A percentile compares a stretch with the other conserved stretches of the same genome.
phyloP scores from a whole-genome alignment of 2,797 vertebrate genomes.

The Xiphorhynchus erythropygius region DNA sequence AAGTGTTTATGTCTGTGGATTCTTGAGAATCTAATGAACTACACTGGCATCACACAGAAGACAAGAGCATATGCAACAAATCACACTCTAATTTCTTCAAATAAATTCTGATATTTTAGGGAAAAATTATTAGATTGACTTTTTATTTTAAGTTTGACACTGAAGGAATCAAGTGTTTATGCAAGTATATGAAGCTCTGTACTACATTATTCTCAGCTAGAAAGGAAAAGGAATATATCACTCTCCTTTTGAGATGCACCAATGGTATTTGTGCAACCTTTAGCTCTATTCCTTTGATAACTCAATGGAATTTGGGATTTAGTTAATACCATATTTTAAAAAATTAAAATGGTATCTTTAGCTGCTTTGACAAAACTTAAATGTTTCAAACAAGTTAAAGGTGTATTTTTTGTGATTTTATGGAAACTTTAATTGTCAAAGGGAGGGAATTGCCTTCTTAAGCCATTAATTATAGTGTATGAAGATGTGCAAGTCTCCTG shows the following conservation, averaged over 20 bases:
- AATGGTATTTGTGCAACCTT: neutral
- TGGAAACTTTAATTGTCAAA: neutral
- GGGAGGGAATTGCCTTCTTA: neutral
- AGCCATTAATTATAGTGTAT: neutral
- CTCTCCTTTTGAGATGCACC: neutral
- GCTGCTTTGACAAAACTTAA: neutral
- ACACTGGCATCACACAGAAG: neutral
- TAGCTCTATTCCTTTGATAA: neutral
- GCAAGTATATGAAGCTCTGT: neutral
- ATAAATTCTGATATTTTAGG: neutral
- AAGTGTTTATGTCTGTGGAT: slow-evolving; percentile 46
- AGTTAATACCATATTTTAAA: neutral
- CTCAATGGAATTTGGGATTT: neutral
- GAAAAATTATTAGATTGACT: neutral
- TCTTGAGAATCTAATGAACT: slow-evolving; percentile 49
- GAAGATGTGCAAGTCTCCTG: neutral
- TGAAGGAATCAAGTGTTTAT: neutral
- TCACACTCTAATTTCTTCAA: neutral
- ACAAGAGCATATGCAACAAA: neutral
- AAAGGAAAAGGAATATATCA: neutral
- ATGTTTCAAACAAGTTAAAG: neutral
- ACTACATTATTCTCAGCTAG: neutral
- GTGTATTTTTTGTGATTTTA: neutral
- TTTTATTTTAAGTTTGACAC: neutral
- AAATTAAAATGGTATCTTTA: neutral